These are phyloP conservation scores for Himalopsyche japonica DNA, from an alignment of 2,888 invertebrate genomes.

Conservation along the genomic window DNA sequence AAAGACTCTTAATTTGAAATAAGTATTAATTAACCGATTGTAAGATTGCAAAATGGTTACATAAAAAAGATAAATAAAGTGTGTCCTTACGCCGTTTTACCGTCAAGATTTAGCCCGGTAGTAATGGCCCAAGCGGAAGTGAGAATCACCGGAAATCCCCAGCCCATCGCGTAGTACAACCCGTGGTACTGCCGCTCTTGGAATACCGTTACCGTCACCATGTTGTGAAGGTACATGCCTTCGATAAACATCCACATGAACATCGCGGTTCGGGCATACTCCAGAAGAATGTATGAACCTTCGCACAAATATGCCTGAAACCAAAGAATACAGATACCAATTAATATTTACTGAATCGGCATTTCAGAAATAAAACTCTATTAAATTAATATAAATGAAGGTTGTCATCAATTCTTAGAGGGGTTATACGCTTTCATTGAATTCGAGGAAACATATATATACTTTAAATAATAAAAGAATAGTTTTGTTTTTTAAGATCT, in stretches of 20 bases:
- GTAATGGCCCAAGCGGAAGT: conserved; percentile 70
- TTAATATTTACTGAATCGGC: no score
- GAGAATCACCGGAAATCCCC: conserved; percentile 73
- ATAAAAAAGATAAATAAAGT: no score
- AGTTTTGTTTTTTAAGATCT: no score
- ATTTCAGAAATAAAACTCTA: no score
- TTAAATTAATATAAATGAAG: no score
- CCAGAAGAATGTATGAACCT: conserved; percentile 75
- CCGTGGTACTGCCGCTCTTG: conserved; percentile 62
- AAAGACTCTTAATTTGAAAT: no score
- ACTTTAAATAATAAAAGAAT: no score
- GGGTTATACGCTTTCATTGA: no score
- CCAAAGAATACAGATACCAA: background rate
- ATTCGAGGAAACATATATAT: no score
- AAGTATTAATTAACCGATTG: no score
- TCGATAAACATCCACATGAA: conserved; percentile 98
- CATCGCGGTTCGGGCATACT: conserved; percentile 87
- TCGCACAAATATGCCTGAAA: conserved; percentile 80
- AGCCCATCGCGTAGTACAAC: conserved; percentile 70
- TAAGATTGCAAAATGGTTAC: no score
- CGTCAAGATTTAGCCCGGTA: conserved; percentile 55
- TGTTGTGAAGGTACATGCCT: conserved; percentile 84
- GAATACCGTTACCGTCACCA: conserved; percentile 76
- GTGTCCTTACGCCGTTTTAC: conserved; percentile 44
- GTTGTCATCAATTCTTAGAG: no score